Conservation (phyloP, 2,888 invertebrate genomes). For the Cantharis rustica region DNA sequence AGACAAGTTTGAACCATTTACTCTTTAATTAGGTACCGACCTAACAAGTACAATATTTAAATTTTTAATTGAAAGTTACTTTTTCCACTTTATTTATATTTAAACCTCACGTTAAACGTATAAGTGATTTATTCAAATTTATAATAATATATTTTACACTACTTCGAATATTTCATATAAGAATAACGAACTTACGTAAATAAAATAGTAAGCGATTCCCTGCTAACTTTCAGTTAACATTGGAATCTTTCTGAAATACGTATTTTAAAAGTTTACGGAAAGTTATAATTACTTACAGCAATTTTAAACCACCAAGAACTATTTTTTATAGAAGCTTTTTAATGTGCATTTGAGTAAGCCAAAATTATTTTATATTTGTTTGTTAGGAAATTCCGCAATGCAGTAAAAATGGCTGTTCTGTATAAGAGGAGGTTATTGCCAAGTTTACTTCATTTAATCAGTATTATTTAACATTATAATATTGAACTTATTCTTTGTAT, state of each 20-base stretch:
- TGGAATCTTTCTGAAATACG: not conserved
- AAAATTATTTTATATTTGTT: slow-evolving; percentile 12
- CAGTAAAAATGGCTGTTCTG: slow-evolving; percentile 7
- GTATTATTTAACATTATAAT: not conserved
- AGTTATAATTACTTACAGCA: not conserved
- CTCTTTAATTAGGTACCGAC: not conserved
- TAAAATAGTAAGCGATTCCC: not conserved
- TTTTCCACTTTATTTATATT: not conserved
- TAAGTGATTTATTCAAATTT: too few relatives aligned
- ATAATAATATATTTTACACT: not conserved
- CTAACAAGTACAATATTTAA: not conserved
- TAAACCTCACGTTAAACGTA: not conserved
- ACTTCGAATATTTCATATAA: not conserved
- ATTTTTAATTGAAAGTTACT: not conserved
- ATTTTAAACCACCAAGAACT: not conserved
- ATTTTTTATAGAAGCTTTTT: not conserved
- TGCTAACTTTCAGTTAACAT: not conserved
- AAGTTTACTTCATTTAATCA: not conserved
- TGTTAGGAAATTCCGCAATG: slow-evolving; percentile 9
- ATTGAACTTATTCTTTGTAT: not conserved
- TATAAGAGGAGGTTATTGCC: slow-evolving; percentile 1
- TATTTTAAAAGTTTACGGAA: not conserved
- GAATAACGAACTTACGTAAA: not conserved
- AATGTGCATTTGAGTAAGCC: not conserved
- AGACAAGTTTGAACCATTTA: not conserved